Evolutionary conservation across 2,888 invertebrate species (phyloP).

Genomic region (Tupiocoris notatus): DNA sequence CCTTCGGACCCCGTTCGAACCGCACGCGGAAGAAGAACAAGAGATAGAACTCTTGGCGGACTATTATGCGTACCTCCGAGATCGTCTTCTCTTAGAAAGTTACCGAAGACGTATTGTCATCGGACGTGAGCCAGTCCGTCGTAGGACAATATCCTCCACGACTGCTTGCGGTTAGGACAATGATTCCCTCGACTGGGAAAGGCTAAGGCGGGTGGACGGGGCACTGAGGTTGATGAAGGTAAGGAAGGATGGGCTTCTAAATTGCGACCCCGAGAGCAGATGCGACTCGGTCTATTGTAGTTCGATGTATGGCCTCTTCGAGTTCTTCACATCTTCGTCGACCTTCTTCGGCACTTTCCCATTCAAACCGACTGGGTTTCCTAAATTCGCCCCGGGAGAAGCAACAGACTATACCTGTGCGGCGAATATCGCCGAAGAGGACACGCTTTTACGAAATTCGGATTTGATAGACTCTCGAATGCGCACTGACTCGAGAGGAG

Average conservation of each 20-base stretch:
- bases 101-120: neutral
- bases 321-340: neutral
- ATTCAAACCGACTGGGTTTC: neutral
- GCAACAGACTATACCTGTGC: neutral
- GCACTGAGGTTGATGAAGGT: neutral
- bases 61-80: neutral
- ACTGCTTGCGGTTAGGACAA: neutral
- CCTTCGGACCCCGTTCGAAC: neutral
- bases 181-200: too few relatives aligned
- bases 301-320: neutral
- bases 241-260: neutral
- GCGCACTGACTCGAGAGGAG: neutral
- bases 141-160: neutral
- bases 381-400: neutral
- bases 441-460: neutral
- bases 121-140: neutral
- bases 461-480: neutral
- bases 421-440: neutral
- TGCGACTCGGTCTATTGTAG: neutral
- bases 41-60: neutral
- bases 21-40: neutral
- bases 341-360: neutral
- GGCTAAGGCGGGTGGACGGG: neutral
- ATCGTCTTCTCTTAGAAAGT: neutral
- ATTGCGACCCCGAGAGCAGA: neutral